Percentiles rank a stretch among this genome's conserved stretches.
phyloP scores from a whole-genome alignment of 2,797 vertebrate genomes.

The Ciconia nigra region DNA sequence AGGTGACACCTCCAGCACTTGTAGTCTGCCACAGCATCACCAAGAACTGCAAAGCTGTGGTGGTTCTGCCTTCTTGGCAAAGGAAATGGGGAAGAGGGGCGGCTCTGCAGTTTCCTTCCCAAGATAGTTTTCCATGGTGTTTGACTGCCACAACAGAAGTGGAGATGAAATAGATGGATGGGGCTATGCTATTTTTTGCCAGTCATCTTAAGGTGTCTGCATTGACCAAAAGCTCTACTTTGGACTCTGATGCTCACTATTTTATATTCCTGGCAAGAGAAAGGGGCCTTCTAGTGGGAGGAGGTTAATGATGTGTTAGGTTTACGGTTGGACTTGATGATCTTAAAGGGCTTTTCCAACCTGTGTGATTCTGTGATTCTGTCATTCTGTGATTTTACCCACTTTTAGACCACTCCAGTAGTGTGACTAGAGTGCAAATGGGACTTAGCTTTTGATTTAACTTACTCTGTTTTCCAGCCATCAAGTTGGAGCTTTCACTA shows the following conservation, averaged over 20 bases:
- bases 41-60: neutral
- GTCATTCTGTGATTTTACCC: neutral
- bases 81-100: neutral
- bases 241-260: neutral
- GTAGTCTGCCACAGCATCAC: neutral
- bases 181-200: neutral
- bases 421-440: neutral
- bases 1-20: neutral
- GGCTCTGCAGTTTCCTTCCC: neutral
- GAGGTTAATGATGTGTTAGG: neutral
- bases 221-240: neutral
- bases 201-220: neutral
- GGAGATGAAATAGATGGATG: neutral
- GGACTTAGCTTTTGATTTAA: neutral
- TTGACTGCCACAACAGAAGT: neutral
- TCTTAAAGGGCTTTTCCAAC: too few relatives aligned
- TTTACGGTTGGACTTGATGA: too few relatives aligned
- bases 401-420: neutral
- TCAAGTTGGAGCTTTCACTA: neutral
- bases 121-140: neutral
- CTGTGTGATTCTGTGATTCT: neutral
- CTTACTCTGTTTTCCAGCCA: neutral
- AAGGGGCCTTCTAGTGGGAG: neutral
- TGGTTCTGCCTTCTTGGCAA: neutral
- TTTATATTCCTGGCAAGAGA: neutral